Evolutionary conservation across 2,797 vertebrate genomes (phyloP).

Genomic region (Anguilla marmorata): DNA sequence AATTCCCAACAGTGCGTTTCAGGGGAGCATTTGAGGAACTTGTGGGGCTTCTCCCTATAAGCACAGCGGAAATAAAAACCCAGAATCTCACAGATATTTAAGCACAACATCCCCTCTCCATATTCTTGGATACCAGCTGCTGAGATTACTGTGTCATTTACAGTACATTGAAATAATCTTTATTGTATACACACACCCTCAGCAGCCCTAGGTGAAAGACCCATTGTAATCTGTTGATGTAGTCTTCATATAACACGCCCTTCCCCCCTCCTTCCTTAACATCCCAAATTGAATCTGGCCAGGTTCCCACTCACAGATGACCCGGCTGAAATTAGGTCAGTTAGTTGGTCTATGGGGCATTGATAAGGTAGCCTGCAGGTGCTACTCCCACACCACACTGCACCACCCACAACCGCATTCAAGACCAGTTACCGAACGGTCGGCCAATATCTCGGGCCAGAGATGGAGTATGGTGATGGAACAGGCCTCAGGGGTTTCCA

Average conservation of each 20-base stretch:
- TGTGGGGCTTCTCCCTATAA: neutral
- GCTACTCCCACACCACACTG: too few relatives aligned
- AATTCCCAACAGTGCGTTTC: neutral
- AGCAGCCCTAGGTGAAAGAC: neutral
- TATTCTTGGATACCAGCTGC: neutral
- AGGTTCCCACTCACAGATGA: too few relatives aligned
- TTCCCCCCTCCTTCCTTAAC: neutral
- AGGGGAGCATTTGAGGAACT: neutral
- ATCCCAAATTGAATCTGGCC: too few relatives aligned
- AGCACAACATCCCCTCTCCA: too few relatives aligned
- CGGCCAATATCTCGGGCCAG: neutral
- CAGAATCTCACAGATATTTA: too few relatives aligned
- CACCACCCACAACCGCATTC: too few relatives aligned
- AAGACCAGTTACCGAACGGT: too few relatives aligned
- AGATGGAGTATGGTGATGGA: neutral
- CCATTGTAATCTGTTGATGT: neutral
- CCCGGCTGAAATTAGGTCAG: too few relatives aligned
- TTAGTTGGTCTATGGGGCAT: too few relatives aligned
- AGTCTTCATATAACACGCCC: neutral
- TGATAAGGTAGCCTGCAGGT: too few relatives aligned
- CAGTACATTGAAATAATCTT: neutral
- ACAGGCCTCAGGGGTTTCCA: neutral
- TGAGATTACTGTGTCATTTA: neutral
- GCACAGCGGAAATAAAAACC: too few relatives aligned
- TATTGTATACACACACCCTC: neutral